Percentiles rank a stretch among this genome's conserved stretches.
These are phyloP conservation scores for Brachionus rubens DNA, from an alignment of 1,140 invertebrate species.

Conservation along the genomic window DNA sequence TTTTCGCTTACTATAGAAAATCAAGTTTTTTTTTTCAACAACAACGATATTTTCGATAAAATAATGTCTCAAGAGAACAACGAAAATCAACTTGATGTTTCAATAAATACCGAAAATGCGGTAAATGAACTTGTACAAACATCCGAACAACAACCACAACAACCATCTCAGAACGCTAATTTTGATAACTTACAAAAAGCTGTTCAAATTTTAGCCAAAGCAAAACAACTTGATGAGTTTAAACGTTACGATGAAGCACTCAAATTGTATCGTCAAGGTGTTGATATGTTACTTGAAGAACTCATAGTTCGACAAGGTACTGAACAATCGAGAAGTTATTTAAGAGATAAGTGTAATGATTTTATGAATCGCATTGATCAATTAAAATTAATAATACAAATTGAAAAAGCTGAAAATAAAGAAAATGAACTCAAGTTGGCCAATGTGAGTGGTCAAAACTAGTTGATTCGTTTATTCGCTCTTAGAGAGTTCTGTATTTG, in stretches of 20 bases:
- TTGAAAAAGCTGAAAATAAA: conserved; percentile 6
- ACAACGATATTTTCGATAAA: too few relatives aligned
- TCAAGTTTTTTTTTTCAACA: too few relatives aligned
- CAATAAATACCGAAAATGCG: neutral
- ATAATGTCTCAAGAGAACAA: neutral
- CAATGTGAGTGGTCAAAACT: too few relatives aligned
- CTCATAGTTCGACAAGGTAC: conserved; percentile 44
- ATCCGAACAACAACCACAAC: neutral
- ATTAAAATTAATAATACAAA: conserved; percentile 44
- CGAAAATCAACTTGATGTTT: neutral
- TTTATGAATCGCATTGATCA: conserved; percentile 47
- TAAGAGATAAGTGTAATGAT: conserved; percentile 42
- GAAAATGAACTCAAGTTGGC: conserved; percentile 1
- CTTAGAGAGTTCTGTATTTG: too few relatives aligned
- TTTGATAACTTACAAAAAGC: conserved; percentile 45
- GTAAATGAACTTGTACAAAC: neutral
- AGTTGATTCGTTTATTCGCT: too few relatives aligned
- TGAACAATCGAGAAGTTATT: conserved; percentile 44
- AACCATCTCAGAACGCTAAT: neutral
- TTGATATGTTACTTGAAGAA: conserved; percentile 45
- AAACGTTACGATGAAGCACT: conserved; percentile 37
- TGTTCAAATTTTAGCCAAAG: conserved; percentile 33
- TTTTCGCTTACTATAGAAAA: too few relatives aligned
- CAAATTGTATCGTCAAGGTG: conserved; percentile 29
- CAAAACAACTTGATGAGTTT: conserved; percentile 26